These are phyloP conservation scores for Eidolon dupreanum DNA, from an alignment of 2,797 vertebrate species.

Conservation along the genomic window DNA sequence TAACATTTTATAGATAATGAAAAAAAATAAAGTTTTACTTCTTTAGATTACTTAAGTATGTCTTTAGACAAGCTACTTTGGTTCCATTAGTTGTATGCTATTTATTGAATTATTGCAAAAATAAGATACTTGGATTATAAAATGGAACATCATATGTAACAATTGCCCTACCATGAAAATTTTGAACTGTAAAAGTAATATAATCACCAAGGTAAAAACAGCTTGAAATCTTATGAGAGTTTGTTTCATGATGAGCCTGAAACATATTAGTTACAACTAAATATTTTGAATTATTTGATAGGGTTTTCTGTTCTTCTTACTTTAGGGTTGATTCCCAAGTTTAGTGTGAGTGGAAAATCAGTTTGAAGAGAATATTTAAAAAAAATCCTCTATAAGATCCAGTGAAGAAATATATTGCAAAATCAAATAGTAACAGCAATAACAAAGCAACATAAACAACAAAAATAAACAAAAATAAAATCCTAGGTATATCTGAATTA, in stretches of 20 bases:
- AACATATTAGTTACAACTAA: slow-evolving; percentile 57
- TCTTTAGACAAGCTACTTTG: not conserved
- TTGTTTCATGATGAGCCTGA: slow-evolving; percentile 35
- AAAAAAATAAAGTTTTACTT: not conserved
- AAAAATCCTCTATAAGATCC: not conserved
- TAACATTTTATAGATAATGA: not conserved
- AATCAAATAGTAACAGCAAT: not conserved
- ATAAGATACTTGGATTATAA: slow-evolving; percentile 28
- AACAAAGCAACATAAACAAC: not conserved
- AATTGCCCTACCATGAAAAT: slow-evolving; percentile 4
- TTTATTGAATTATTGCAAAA: slow-evolving; percentile 23
- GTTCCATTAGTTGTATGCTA: not conserved
- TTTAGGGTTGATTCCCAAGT: slow-evolving; percentile 46
- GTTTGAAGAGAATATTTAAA: slow-evolving; percentile 38
- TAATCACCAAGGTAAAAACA: slow-evolving; percentile 54
- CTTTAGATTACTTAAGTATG: not conserved
- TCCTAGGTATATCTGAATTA: not conserved
- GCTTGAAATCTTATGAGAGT: slow-evolving; percentile 55
- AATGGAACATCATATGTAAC: not conserved
- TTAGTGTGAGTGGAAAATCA: slow-evolving; percentile 49
- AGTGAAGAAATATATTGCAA: not conserved
- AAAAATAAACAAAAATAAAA: slow-evolving; percentile 31
- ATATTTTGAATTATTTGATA: slow-evolving; percentile 60
- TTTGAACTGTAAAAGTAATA: slow-evolving; percentile 30
- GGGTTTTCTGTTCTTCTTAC: slow-evolving; percentile 23